Evolutionary conservation across 2,113 vertebrate species (phyloP).

Genomic region (Prochilodus magdalenae): DNA sequence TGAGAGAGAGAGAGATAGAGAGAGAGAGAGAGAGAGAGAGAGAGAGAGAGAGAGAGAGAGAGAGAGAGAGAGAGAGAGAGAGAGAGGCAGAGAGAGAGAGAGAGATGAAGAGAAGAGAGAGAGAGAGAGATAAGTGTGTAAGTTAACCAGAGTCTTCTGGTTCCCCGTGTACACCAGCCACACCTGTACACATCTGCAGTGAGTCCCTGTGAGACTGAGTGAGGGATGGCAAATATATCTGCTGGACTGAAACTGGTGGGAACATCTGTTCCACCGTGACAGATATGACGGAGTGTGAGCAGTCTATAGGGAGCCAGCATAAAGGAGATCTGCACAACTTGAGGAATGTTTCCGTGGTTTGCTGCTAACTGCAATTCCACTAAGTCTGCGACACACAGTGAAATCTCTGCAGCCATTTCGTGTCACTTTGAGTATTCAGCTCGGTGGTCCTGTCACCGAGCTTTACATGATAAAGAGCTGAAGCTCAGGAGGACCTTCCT

Average conservation of each 20-base stretch:
- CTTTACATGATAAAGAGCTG: background rate
- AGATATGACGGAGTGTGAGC: background rate
- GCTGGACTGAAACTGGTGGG: slow-evolving; percentile 30
- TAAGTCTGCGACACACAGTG: slow-evolving; percentile 13
- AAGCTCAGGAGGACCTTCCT: slow-evolving; percentile 20
- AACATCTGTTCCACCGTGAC: slow-evolving; percentile 13
- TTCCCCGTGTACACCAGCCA: background rate
- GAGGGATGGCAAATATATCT: slow-evolving; percentile 3
- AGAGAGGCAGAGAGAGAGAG: background rate
- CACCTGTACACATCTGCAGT: background rate
- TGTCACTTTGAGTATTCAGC: background rate
- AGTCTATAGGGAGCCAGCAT: background rate
- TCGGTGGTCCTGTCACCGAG: background rate
- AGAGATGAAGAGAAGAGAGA: background rate
- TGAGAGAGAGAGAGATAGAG: background rate
- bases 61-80: background rate
- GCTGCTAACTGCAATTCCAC: background rate
- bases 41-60: background rate
- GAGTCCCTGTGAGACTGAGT: background rate
- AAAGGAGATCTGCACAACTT: background rate
- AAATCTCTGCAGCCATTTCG: slow-evolving; percentile 14
- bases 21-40: background rate
- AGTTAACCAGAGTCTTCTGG: background rate
- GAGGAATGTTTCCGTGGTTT: slow-evolving; percentile 6
- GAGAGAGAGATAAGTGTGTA: background rate